Evolutionary conservation across 2,888 invertebrate genomes (phyloP).

Genomic region (Spicauda simplicius): DNA sequence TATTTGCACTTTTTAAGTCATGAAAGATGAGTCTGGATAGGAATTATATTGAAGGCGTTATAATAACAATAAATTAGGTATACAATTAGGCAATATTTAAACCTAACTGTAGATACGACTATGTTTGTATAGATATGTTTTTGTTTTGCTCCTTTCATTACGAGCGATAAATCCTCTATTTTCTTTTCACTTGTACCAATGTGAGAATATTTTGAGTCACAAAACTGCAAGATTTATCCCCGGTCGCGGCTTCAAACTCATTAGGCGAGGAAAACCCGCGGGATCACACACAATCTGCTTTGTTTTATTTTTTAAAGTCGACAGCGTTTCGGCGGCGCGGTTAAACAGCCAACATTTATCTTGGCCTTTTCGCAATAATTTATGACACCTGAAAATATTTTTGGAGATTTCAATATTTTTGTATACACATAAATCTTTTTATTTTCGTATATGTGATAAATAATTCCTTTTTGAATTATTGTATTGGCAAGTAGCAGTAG

Average conservation of each 20-base stretch:
- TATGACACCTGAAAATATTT: constrained; percentile 25
- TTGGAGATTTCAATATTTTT: not conserved
- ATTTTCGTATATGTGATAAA: too few species aligned
- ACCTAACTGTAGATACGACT: too few species aligned
- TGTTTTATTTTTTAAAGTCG: constrained; percentile 41
- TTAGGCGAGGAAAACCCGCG: constrained; percentile 62
- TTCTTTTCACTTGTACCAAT: constrained; percentile 41
- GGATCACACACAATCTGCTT: constrained; percentile 58
- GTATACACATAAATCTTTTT: not conserved
- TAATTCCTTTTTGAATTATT: too few species aligned
- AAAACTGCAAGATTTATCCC: constrained; percentile 71
- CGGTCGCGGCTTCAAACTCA: constrained; percentile 67
- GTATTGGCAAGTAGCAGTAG: too few species aligned
- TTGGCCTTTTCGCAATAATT: constrained; percentile 19
- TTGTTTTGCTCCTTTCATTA: not conserved
- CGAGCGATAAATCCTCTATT: not conserved
- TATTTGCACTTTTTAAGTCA: too few species aligned
- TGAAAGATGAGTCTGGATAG: too few species aligned
- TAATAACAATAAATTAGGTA: too few species aligned
- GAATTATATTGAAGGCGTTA: too few species aligned
- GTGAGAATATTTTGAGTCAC: constrained; percentile 55
- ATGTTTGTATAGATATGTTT: too few species aligned
- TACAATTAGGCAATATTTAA: too few species aligned
- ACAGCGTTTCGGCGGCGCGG: constrained; percentile 32
- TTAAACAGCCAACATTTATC: constrained; percentile 25